Conservation (phyloP, 2,888 invertebrate species). For the Erannis defoliaria region DNA sequence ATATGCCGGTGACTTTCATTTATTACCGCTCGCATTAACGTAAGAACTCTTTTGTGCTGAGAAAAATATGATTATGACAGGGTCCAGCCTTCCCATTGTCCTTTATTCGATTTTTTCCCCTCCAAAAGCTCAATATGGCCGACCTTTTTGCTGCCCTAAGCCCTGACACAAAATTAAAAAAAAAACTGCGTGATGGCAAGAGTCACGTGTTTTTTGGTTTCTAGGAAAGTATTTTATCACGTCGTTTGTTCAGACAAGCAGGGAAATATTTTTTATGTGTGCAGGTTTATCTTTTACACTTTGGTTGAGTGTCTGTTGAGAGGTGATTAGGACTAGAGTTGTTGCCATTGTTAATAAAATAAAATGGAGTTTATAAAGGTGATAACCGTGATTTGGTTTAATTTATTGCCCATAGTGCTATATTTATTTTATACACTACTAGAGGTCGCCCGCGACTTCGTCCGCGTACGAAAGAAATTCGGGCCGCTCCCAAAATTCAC, state of each 20-base stretch:
- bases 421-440: too few relatives aligned
- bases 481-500: too few relatives aligned
- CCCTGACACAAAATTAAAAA: slow-evolving; percentile 63
- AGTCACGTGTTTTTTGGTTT: slow-evolving; percentile 25
- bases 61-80: slow-evolving; percentile 84
- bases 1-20: slow-evolving; percentile 76
- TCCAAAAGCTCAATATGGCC: slow-evolving; percentile 71
- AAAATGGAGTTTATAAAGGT: background rate
- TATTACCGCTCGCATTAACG: slow-evolving; percentile 80
- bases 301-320: slow-evolving; percentile 18
- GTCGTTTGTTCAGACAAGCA: slow-evolving; percentile 37
- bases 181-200: slow-evolving; percentile 21
- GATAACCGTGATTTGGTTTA: too few relatives aligned
- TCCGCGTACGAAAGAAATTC: too few relatives aligned
- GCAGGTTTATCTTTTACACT: slow-evolving; percentile 21
- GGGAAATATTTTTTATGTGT: slow-evolving; percentile 25
- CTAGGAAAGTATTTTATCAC: slow-evolving; percentile 40
- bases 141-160: slow-evolving; percentile 58
- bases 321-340: background rate
- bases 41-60: slow-evolving; percentile 79
- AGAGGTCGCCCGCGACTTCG: too few relatives aligned
- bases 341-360: slow-evolving; percentile 9
- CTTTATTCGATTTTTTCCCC: slow-evolving; percentile 75
- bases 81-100: slow-evolving; percentile 77
- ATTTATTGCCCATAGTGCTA: too few relatives aligned